Evolutionary conservation across 1,140 invertebrate species (phyloP).

Genomic region (Bombus pyrosoma): DNA sequence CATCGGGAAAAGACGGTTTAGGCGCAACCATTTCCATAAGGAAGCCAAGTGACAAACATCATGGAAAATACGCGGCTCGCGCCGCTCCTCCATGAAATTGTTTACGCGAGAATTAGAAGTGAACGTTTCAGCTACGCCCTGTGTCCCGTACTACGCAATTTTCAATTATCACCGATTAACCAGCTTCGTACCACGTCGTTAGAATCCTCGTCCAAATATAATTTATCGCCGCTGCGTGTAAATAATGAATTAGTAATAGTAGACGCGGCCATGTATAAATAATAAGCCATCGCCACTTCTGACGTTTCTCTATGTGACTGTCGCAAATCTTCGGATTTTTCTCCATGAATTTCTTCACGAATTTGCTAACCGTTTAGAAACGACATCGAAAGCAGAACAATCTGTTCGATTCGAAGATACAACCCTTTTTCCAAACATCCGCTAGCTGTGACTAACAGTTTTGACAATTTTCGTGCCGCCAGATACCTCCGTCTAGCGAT

Average conservation of each 20-base stretch:
- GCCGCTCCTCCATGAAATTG: conserved; percentile 44
- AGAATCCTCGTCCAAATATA: conserved; percentile 41
- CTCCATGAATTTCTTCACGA: neutral
- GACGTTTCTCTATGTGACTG: neutral
- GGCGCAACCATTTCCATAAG: conserved; percentile 50
- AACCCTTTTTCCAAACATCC: too few species aligned
- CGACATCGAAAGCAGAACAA: too few species aligned
- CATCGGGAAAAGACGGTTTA: conserved; percentile 34
- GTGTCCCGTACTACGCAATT: conserved; percentile 21
- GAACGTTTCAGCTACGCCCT: neutral
- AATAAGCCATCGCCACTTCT: neutral
- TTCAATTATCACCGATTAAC: conserved; percentile 45
- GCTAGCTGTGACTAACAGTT: too few species aligned
- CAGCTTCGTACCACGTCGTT: conserved; percentile 26
- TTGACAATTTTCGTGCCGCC: too few species aligned
- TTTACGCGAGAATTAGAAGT: conserved; percentile 58
- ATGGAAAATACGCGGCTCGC: conserved; percentile 42
- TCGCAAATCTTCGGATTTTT: neutral
- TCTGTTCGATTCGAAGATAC: too few species aligned
- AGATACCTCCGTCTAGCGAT: too few species aligned
- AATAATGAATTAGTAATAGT: conserved; percentile 35
- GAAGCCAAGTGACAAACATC: conserved; percentile 58
- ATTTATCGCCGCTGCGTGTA: conserved; percentile 19
- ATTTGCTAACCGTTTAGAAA: too few species aligned
- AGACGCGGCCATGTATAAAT: neutral